Conservation (phyloP, 2,888 invertebrate species). For the Galerucella calmariensis region DNA sequence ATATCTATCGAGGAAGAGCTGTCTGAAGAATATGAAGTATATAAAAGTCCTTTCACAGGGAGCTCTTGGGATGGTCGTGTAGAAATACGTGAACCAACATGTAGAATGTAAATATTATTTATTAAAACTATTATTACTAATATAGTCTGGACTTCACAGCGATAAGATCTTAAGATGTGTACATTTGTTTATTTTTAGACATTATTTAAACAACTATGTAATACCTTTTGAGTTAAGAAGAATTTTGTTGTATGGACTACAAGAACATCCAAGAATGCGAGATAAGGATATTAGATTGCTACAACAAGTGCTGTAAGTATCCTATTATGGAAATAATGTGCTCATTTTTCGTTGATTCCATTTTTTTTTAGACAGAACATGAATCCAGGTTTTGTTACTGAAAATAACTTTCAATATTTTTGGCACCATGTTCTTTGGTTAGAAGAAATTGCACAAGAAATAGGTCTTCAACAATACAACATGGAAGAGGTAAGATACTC, state of each 20-base stretch:
- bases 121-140: not conserved
- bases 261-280: constrained; percentile 16
- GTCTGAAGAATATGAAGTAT: not conserved
- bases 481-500: constrained; percentile 60
- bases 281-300: not conserved
- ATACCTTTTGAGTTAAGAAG: constrained; percentile 18
- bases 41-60: constrained; percentile 35
- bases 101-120: constrained; percentile 17
- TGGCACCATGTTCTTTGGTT: constrained; percentile 72
- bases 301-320: not conserved
- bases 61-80: constrained; percentile 18
- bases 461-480: constrained; percentile 56
- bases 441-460: constrained; percentile 69
- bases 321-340: not conserved
- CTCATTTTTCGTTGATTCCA: not conserved
- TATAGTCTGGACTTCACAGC: too few relatives aligned
- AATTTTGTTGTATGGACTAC: constrained; percentile 17
- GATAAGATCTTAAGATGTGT: too few relatives aligned
- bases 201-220: not conserved
- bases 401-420: constrained; percentile 66
- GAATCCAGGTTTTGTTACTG: constrained; percentile 60
- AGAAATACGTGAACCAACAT: constrained; percentile 9
- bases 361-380: constrained; percentile 48
- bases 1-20: constrained; percentile 26
- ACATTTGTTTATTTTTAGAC: constrained; percentile 14